These are phyloP conservation scores for Mobula birostris DNA, from an alignment of 2,113 vertebrate genomes.

Conservation along the genomic window DNA sequence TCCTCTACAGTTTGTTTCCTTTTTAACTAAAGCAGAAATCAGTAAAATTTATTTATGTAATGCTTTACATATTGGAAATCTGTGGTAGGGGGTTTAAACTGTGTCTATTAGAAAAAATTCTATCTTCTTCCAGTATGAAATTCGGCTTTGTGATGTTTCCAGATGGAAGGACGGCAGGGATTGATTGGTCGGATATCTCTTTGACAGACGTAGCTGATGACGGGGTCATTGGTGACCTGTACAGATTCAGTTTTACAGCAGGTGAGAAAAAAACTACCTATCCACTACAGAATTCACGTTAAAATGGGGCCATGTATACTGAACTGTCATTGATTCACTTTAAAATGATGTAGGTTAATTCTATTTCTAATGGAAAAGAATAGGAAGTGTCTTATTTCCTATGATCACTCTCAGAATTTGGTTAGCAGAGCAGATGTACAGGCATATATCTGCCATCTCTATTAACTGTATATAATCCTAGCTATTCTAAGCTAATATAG, in stretches of 20 bases:
- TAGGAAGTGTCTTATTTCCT: background rate
- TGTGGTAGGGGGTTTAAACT: background rate
- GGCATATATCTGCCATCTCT: background rate
- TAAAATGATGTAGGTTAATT: too few relatives aligned
- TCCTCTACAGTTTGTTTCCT: background rate
- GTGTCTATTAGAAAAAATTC: background rate
- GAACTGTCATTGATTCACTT: background rate
- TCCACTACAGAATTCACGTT: background rate
- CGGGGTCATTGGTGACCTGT: conserved; percentile 44
- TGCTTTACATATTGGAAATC: background rate
- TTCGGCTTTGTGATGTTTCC: conserved; percentile 51
- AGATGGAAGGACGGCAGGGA: conserved; percentile 46
- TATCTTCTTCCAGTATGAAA: conserved; percentile 42
- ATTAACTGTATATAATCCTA: background rate
- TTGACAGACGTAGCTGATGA: conserved; percentile 48
- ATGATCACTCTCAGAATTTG: background rate
- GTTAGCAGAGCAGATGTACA: background rate
- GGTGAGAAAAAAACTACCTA: background rate
- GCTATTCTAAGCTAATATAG: background rate
- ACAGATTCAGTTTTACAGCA: conserved; percentile 46
- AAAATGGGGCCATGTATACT: background rate
- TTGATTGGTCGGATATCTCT: conserved; percentile 47
- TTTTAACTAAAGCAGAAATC: background rate
- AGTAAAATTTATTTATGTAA: background rate
- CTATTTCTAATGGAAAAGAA: too few relatives aligned